Evolutionary conservation across 2,888 invertebrate genomes (phyloP).

Genomic region (Cerastoderma edule): DNA sequence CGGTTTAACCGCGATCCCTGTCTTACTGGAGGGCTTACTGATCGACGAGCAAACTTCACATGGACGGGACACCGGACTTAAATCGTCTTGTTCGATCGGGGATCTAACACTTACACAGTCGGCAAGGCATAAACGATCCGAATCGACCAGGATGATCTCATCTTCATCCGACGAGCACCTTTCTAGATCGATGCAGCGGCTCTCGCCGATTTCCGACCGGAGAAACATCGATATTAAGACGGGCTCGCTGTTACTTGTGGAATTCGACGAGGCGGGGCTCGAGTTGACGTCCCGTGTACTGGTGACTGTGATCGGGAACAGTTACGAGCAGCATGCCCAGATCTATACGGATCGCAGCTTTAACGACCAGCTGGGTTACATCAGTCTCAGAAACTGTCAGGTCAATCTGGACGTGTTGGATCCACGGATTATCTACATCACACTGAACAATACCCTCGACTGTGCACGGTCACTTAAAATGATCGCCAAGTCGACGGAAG

Average conservation of each 20-base stretch:
- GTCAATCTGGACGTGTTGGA: neutral
- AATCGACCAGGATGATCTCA: too few relatives aligned
- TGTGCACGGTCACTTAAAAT: neutral
- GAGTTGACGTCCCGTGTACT: neutral
- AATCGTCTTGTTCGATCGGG: too few relatives aligned
- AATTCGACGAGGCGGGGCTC: neutral
- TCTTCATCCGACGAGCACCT: too few relatives aligned
- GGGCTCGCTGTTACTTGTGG: neutral
- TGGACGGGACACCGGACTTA: too few relatives aligned
- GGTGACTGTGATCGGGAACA: conserved; percentile 18
- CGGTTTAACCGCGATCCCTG: too few relatives aligned
- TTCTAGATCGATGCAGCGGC: too few relatives aligned
- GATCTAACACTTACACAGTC: too few relatives aligned
- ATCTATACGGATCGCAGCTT: conserved; percentile 20
- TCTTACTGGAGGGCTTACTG: too few relatives aligned
- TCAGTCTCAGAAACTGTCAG: conserved; percentile 21
- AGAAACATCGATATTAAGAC: conserved; percentile 3
- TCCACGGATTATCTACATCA: neutral
- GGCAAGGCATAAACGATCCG: too few relatives aligned
- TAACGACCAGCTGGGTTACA: conserved; percentile 1
- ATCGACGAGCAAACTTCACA: too few relatives aligned
- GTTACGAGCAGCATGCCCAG: conserved; percentile 25
- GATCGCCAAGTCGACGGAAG: neutral
- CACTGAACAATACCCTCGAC: neutral
- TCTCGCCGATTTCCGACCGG: neutral